Base-by-base conservation (phyloP, 2,888 invertebrate species). In the Dryocosmus kuriphilus region DNA sequence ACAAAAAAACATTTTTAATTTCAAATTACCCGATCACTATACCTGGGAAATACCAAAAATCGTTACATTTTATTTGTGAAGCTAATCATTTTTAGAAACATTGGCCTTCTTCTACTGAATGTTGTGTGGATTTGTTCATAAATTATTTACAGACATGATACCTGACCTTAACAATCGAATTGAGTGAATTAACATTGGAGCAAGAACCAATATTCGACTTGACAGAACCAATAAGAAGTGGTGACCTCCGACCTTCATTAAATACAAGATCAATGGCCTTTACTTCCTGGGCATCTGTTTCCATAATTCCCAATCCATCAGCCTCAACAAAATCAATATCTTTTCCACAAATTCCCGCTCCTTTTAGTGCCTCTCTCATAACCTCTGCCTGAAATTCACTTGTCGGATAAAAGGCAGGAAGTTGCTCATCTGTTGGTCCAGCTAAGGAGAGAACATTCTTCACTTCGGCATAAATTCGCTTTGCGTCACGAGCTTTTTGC, bases 251-350 rank as follows among this genome's bases (percentile, higher is more conserved):
- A 60, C 60, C 74, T 61, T 61, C 38, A 61, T 74, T 74, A 74
- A 61, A 74, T 30, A 74, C 60, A 14, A 74, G 74, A 38, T 74
- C 74, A 60, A 74, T 74, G 35, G 74, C 74, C 61, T 60, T 74
- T 24, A 61, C 38, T 61, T 74, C 74, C 35, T 74, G 38, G 30
- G 74, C 60, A 74, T 74, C 74, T 74, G 74, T 41, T 74, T 74
- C 74, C 14, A 35, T 60, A 24, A 74, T 74, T 61, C 60, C 74
- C 19, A 74, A 27, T 19, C 74, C 74, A 60, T 74, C 74, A 35
- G 74, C 74, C 14, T 74, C 74, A 41, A 74, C 35, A 14, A 41
- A 74, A 27, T 57, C 16, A 57, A 74, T 61, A 74, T 74, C 74
- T 19, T 61, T 61, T 19, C 35, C 38, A 30, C 11, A 5, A 9